Evolutionary conservation across 2,113 vertebrate genomes (phyloP).

Genomic region (Epinephelus cyanopodus): DNA sequence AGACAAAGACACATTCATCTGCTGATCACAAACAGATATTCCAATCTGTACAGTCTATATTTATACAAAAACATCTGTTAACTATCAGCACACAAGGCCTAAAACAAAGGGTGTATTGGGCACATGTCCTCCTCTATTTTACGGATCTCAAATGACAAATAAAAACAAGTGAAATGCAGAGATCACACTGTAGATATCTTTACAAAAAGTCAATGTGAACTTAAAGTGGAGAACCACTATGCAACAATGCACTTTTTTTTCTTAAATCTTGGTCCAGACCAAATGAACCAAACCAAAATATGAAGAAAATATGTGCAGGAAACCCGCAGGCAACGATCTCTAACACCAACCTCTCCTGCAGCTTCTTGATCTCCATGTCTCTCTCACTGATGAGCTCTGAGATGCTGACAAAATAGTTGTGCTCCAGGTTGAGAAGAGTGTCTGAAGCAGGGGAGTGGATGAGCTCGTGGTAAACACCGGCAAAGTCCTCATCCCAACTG

Average conservation of each 20-base stretch:
- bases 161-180: not conserved
- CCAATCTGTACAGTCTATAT: not conserved
- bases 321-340: not conserved
- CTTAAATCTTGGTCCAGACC: too few relatives aligned
- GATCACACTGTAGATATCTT: not conserved
- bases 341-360: constrained; percentile 91
- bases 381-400: constrained; percentile 97
- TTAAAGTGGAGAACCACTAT: not conserved
- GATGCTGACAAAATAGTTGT: constrained; percentile 98
- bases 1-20: too few relatives aligned
- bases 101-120: not conserved
- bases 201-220: too few relatives aligned
- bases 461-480: constrained; percentile 96
- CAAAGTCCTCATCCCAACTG: constrained; percentile 98
- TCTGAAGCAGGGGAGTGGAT: constrained; percentile 98
- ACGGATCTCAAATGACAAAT: not conserved
- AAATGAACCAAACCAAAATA: not conserved
- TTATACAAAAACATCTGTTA: not conserved
- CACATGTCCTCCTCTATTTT: not conserved
- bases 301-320: not conserved
- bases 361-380: constrained; percentile 96
- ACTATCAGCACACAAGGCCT: not conserved
- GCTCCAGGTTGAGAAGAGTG: constrained; percentile 95
- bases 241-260: not conserved
- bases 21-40: not conserved